These are phyloP conservation scores for Delia radicum DNA, from an alignment of 1,140 invertebrate genomes.

Conservation along the genomic window DNA sequence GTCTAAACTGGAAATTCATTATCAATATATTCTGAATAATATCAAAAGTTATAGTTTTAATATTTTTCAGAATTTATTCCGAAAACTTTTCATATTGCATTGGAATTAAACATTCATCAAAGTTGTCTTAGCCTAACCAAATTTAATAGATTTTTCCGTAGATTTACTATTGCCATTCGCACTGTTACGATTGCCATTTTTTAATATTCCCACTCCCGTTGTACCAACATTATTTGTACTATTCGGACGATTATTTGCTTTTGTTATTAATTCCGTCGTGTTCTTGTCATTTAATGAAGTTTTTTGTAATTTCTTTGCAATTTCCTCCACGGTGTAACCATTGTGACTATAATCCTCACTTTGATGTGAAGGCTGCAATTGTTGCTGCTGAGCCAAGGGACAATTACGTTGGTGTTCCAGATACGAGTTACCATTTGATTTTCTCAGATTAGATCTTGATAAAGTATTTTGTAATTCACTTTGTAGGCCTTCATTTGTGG, in stretches of 20 bases:
- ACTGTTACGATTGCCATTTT: constrained; percentile 40
- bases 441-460: constrained; percentile 67
- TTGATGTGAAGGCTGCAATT: background rate
- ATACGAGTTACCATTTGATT: constrained; percentile 8
- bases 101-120: too few species aligned
- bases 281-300: background rate
- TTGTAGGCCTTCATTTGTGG: constrained; percentile 61
- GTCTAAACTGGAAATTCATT: too few species aligned
- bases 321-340: background rate
- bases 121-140: too few species aligned
- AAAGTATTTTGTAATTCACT: constrained; percentile 71
- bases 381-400: constrained; percentile 15
- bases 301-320: constrained; percentile 8
- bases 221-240: background rate
- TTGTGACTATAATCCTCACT: background rate
- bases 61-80: too few species aligned
- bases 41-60: too few species aligned
- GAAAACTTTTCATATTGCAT: too few species aligned
- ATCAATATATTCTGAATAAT: too few species aligned
- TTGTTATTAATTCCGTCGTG: background rate
- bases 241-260: background rate
- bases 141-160: constrained; percentile 48
- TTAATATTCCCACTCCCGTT: constrained; percentile 40
- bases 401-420: constrained; percentile 31
- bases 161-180: background rate